Conservation (phyloP, 2,888 invertebrate species). For the Caenorhabditis afra region DNA sequence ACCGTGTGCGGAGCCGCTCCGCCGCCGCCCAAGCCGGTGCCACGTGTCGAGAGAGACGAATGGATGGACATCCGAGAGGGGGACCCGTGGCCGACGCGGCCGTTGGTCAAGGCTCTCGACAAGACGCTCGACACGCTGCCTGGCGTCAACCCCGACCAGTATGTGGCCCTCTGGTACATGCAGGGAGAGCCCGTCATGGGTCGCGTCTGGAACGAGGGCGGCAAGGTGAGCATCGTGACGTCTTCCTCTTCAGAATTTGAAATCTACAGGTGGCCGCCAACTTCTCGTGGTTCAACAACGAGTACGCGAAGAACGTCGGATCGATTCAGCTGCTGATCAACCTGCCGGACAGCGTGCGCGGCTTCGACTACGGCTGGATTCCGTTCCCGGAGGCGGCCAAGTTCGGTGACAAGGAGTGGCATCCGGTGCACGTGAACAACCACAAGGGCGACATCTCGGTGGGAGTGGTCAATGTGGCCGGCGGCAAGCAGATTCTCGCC, state of each 20-base stretch:
- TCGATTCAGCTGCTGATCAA: constrained; percentile 71
- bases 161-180: constrained; percentile 78
- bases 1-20: constrained; percentile 44
- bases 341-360: constrained; percentile 74
- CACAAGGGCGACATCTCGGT: constrained; percentile 76
- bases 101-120: constrained; percentile 67
- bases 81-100: constrained; percentile 72
- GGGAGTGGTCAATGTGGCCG: constrained; percentile 67
- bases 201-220: constrained; percentile 76
- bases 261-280: constrained; percentile 70
- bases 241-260: no score
- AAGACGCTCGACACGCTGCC: constrained; percentile 74
- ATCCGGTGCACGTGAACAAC: constrained; percentile 73
- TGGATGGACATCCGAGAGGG: constrained; percentile 77
- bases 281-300: constrained; percentile 75
- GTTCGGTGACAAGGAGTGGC: constrained; percentile 72
- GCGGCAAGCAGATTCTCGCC: constrained; percentile 76
- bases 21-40: constrained; percentile 48
- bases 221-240: constrained; percentile 65
- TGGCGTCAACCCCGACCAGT: constrained; percentile 75
- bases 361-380: constrained; percentile 78
- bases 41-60: constrained; percentile 75
- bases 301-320: constrained; percentile 74
- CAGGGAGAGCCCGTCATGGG: constrained; percentile 78
- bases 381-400: constrained; percentile 75